These are phyloP conservation scores for Paedocypris micromegethes DNA, from an alignment of 2,797 vertebrate species.

Conservation along the genomic window DNA sequence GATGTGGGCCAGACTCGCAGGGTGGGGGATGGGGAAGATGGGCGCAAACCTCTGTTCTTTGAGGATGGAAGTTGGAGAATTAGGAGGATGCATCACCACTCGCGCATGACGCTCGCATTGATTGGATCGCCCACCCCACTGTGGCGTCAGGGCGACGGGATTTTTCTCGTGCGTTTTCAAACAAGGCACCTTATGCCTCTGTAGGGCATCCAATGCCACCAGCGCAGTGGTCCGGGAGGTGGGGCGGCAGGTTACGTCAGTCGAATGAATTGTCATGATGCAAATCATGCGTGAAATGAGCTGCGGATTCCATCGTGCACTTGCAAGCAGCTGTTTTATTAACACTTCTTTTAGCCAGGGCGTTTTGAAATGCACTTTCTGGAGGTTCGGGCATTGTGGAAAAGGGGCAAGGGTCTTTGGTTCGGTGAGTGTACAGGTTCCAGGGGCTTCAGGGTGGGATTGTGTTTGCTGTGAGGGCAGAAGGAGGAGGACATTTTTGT, in stretches of 20 bases:
- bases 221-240: slow-evolving; percentile 39
- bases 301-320: slow-evolving; percentile 56
- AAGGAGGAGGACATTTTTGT: slow-evolving; percentile 60
- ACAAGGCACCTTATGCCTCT: slow-evolving; percentile 23
- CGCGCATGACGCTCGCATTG: slow-evolving; percentile 28
- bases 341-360: slow-evolving; percentile 33
- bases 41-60: slow-evolving; percentile 43
- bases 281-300: slow-evolving; percentile 66
- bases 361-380: slow-evolving; percentile 31
- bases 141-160: not conserved
- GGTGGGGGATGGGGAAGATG: slow-evolving; percentile 23
- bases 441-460: slow-evolving; percentile 40
- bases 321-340: slow-evolving; percentile 54
- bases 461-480: slow-evolving; percentile 37
- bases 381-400: slow-evolving; percentile 24
- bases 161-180: slow-evolving; percentile 16
- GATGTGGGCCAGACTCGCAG: slow-evolving; percentile 39
- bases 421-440: slow-evolving; percentile 14
- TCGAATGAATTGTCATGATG: slow-evolving; percentile 64
- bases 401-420: slow-evolving; percentile 11
- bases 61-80: slow-evolving; percentile 33
- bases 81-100: slow-evolving; percentile 33
- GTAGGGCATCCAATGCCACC: slow-evolving; percentile 32
- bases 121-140: not conserved
- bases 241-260: slow-evolving; percentile 58